Percentiles rank a stretch among this genome's conserved stretches.
These are phyloP conservation scores for Graphium colonna DNA, from an alignment of 2,888 invertebrate genomes.

Conservation along the genomic window DNA sequence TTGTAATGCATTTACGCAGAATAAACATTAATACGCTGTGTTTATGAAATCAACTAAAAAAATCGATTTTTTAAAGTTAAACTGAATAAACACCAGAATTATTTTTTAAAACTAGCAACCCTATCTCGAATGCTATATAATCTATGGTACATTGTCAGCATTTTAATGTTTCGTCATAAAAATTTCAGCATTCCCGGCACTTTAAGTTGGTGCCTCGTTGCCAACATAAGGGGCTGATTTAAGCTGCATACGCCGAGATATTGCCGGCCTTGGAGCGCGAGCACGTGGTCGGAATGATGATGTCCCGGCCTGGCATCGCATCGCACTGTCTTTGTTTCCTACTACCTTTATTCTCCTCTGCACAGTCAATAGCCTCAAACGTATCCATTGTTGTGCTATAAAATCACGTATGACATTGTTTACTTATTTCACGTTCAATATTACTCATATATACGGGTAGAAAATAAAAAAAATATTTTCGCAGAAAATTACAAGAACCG, in stretches of 20 bases:
- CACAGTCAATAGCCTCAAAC: conserved; percentile 20
- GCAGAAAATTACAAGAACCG: too few relatives aligned
- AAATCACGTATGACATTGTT: background rate
- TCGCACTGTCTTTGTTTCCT: conserved; percentile 47
- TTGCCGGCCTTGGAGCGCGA: conserved; percentile 49
- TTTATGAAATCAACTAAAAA: too few relatives aligned
- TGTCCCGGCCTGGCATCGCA: conserved; percentile 38
- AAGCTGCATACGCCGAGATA: conserved; percentile 32
- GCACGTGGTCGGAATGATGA: conserved; percentile 58
- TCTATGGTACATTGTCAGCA: too few relatives aligned
- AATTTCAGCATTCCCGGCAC: too few relatives aligned
- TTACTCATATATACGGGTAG: background rate
- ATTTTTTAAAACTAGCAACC: too few relatives aligned
- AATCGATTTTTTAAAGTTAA: too few relatives aligned
- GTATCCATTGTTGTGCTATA: conserved; percentile 10
- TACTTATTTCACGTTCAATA: conserved; percentile 3
- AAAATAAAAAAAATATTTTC: too few relatives aligned
- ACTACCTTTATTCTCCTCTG: conserved; percentile 24
- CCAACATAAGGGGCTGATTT: conserved; percentile 8
- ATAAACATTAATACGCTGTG: too few relatives aligned
- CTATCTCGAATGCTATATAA: too few relatives aligned
- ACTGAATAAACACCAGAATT: too few relatives aligned
- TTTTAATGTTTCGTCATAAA: too few relatives aligned
- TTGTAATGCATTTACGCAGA: too few relatives aligned
- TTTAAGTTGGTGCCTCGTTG: background rate